Percentiles rank a stretch among this genome's conserved stretches.
Evolutionary conservation across 2,888 invertebrate species (phyloP).

Genomic region (Cyclophora punctaria): DNA sequence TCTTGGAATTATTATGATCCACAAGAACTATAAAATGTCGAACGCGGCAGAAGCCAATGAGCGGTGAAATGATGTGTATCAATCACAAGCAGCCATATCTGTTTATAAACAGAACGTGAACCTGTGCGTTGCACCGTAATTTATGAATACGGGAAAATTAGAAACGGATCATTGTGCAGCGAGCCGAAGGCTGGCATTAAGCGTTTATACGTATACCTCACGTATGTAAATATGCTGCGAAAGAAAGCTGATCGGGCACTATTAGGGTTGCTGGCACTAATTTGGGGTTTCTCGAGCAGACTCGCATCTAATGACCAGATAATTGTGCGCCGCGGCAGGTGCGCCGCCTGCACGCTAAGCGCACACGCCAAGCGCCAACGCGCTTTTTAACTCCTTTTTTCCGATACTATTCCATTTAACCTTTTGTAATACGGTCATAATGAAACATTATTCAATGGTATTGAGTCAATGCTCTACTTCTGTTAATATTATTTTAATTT

Average conservation of each 20-base stretch:
- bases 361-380: constrained; percentile 54
- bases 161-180: neutral
- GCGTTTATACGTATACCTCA: no score
- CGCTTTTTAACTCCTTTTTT: constrained; percentile 1
- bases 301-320: constrained; percentile 46
- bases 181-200: constrained; percentile 1
- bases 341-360: constrained; percentile 53
- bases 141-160: no score
- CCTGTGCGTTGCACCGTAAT: no score
- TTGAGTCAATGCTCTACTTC: no score
- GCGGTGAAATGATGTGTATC: no score
- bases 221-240: constrained; percentile 6
- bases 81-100: no score
- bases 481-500: no score
- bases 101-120: no score
- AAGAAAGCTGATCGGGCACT: neutral
- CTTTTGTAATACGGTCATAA: neutral
- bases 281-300: constrained; percentile 46
- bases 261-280: constrained; percentile 27
- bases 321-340: constrained; percentile 62
- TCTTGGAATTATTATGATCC: no score
- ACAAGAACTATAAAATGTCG: no score
- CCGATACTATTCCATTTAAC: neutral
- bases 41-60: no score
- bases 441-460: neutral